Base-by-base conservation (phyloP, 2,888 invertebrate genomes). In the Drosophila antonietae region DNA sequence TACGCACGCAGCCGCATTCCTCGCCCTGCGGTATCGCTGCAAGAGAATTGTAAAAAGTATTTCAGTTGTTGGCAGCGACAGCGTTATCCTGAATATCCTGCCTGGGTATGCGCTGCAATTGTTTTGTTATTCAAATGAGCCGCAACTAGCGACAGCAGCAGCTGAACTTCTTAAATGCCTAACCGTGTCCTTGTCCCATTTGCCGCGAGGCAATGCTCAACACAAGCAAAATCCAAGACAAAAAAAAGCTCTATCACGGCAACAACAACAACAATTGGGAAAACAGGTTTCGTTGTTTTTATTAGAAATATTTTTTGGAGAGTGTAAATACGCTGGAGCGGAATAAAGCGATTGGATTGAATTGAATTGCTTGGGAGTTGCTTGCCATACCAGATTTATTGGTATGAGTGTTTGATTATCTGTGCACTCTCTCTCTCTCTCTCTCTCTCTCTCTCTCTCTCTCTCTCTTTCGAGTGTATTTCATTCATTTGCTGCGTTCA, bases 1-100 rank as follows among this genome's bases (percentile, higher is more conserved):
- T 94, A 78, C 96, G 94, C 86, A 95, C 94, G 85, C 95, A 91
- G 75, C 83, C 87, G 71, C 88, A 88, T 79, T 91, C 91, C 67
- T 86, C 81, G 57, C 78, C 78, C 68, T 85, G 81, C 80, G 79
- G 28, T 28, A 28, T 77, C 55, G 78, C 91, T 91, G 65, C 70
- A 82, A 71, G 6, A 65, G 20, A 35, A 46, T 20, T 31, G 41
- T 43, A 23, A 55, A 33, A 39, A 28, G 39, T 10, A 56, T 56
- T 44, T 57, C 20, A 60, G 49, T 41, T 15, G 7, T 4, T 51
- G 46, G 44, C 41, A 64, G 57, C n/a, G 52, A 41, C 59, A 62
- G 70, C 41, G 18, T n/a, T 65, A 51, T 63, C 75, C 62, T 70
- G 65, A 57, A 79, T 87, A 86, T 81, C 71, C 83, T 81, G 81